Conservation (phyloP, 2,888 invertebrate species). For the Danaus chrysippus region DNA sequence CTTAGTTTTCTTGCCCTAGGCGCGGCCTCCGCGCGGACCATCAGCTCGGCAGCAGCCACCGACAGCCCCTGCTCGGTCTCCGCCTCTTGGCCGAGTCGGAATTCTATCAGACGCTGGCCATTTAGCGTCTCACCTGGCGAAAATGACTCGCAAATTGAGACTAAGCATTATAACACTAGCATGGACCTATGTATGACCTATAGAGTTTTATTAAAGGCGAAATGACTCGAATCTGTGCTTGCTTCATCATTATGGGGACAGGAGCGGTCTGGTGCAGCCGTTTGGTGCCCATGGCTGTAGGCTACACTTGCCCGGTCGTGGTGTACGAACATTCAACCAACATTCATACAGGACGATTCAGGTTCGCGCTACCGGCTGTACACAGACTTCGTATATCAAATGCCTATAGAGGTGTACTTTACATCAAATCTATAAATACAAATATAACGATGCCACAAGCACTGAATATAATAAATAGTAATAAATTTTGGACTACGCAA, state of each 20-base stretch:
- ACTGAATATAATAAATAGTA: conserved; percentile 31
- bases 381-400: conserved; percentile 38
- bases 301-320: conserved; percentile 58
- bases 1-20: conserved; percentile 83
- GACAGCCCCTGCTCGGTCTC: conserved; percentile 85
- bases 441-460: conserved; percentile 33
- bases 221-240: conserved; percentile 51
- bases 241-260: conserved; percentile 16
- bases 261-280: conserved; percentile 49
- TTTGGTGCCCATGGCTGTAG: conserved; percentile 68
- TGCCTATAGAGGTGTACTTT: conserved; percentile 15
- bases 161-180: conserved; percentile 19
- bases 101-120: conserved; percentile 91
- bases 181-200: conserved; percentile 28
- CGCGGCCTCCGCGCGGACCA: conserved; percentile 90
- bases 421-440: no score
- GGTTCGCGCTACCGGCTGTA: conserved; percentile 56
- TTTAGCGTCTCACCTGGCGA: conserved; percentile 87
- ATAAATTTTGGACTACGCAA: conserved; percentile 35
- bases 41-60: conserved; percentile 84
- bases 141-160: conserved; percentile 10
- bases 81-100: conserved; percentile 84
- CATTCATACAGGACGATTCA: conserved; percentile 44
- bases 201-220: conserved; percentile 48
- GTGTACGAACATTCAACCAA: conserved; percentile 38